Percentiles rank a stretch among this genome's conserved stretches.
phyloP scores from a whole-genome alignment of 2,888 invertebrate species.

The Cheilosia urbana region DNA sequence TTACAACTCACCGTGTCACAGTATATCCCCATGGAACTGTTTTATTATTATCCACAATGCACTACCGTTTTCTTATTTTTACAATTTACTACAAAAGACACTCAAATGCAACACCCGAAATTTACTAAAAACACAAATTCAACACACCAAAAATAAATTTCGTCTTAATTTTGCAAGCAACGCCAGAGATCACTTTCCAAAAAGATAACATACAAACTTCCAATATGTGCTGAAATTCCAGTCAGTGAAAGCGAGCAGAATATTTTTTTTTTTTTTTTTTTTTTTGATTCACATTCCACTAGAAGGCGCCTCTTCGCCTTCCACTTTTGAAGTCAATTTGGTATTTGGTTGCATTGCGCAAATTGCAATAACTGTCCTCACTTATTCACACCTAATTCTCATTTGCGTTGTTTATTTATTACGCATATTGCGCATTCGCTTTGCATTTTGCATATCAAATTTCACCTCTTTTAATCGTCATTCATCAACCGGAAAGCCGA shows the following conservation, averaged over 20 bases:
- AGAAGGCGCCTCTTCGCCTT: background rate
- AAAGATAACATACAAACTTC: background rate
- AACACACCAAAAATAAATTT: background rate
- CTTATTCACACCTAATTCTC: slow-evolving; percentile 63
- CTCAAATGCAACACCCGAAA: background rate
- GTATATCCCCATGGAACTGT: no score
- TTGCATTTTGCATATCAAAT: slow-evolving; percentile 70
- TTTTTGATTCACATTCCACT: background rate
- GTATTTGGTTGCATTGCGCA: background rate
- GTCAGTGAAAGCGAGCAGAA: background rate
- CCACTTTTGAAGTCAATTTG: background rate
- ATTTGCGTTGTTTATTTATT: slow-evolving; percentile 72
- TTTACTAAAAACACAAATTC: background rate
- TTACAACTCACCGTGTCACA: no score
- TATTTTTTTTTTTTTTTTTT: no score
- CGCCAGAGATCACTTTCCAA: background rate
- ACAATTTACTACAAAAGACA: background rate
- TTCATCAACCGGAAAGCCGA: slow-evolving; percentile 65
- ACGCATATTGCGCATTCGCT: slow-evolving; percentile 61
- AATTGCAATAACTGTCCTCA: slow-evolving; percentile 30
- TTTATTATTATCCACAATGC: no score
- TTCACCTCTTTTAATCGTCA: slow-evolving; percentile 64
- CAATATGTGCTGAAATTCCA: background rate
- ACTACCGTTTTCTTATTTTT: no score
- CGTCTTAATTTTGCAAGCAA: no score